Conservation (phyloP, 92 coral and sea anemone genomes). For the Umimayanthus kanabou region DNA sequence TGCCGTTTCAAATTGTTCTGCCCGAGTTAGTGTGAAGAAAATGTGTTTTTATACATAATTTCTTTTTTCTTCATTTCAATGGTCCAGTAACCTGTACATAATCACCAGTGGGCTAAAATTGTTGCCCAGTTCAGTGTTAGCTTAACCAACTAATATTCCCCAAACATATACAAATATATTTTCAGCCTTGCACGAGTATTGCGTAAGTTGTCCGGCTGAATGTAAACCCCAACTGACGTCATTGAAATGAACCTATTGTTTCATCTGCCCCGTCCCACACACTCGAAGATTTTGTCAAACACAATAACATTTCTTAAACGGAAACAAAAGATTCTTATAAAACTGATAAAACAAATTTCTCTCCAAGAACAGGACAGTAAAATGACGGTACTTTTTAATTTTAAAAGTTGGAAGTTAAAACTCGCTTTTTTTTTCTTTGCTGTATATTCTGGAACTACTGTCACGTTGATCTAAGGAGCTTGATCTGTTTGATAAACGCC, state of each 20-base stretch:
- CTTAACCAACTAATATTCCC: neutral
- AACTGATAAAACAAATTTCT: neutral
- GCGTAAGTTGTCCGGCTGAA: constrained; percentile 14
- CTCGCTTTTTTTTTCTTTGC: too few species aligned
- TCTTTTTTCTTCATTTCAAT: neutral
- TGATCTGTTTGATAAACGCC: neutral
- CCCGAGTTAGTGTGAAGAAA: constrained; percentile 1
- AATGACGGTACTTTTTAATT: neutral
- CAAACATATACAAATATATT: neutral
- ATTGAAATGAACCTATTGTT: neutral
- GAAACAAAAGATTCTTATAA: neutral
- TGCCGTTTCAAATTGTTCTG: constrained; percentile 6
- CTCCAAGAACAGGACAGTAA: neutral
- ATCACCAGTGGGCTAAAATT: neutral
- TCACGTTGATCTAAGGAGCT: neutral
- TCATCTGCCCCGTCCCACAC: neutral
- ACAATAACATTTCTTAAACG: neutral
- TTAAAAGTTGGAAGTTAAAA: too few species aligned
- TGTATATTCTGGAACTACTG: neutral
- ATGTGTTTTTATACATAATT: neutral
- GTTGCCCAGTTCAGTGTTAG: neutral
- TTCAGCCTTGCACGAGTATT: neutral
- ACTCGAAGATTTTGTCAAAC: neutral
- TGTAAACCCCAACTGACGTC: constrained; percentile 22
- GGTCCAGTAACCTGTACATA: neutral